Conservation (phyloP, 2,113 vertebrate genomes). For the Oncorhynchus mykiss region DNA sequence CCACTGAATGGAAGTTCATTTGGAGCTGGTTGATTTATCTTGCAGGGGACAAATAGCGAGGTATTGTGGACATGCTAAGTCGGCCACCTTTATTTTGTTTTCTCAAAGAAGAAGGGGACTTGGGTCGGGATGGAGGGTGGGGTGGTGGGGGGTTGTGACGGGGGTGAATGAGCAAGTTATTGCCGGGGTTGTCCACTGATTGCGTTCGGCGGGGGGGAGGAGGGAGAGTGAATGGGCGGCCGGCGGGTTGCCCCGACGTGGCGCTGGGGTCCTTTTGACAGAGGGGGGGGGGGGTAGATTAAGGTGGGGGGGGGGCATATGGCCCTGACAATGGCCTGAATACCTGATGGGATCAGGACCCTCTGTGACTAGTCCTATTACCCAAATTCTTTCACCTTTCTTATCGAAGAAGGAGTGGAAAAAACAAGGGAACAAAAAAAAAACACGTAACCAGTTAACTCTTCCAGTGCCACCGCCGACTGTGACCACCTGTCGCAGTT, state of each 20-base stretch:
- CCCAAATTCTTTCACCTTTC: slow-evolving; percentile 44
- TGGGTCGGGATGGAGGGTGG: slow-evolving; percentile 30
- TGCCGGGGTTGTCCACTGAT: slow-evolving; percentile 89
- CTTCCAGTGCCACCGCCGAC: no score
- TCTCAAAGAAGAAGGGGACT: slow-evolving; percentile 2
- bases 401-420: slow-evolving; percentile 12
- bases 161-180: slow-evolving; percentile 73
- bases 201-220: slow-evolving; percentile 85
- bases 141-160: slow-evolving; percentile 74
- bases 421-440: background rate
- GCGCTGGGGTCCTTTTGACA: slow-evolving; percentile 82
- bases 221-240: slow-evolving; percentile 76
- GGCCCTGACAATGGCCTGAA: slow-evolving; percentile 82
- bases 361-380: slow-evolving; percentile 59
- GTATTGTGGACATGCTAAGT: slow-evolving; percentile 55
- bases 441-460: no score
- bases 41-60: slow-evolving; percentile 74
- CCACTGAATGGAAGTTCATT: slow-evolving; percentile 89
- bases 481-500: no score
- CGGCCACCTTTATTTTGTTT: slow-evolving; percentile 79
- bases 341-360: slow-evolving; percentile 81
- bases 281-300: slow-evolving; percentile 73
- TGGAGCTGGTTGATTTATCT: slow-evolving; percentile 87
- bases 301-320: slow-evolving; percentile 71
- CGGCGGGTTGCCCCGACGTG: slow-evolving; percentile 79